Conservation (phyloP, 2,113 vertebrate genomes). For the Orientallactaga bullata region DNA sequence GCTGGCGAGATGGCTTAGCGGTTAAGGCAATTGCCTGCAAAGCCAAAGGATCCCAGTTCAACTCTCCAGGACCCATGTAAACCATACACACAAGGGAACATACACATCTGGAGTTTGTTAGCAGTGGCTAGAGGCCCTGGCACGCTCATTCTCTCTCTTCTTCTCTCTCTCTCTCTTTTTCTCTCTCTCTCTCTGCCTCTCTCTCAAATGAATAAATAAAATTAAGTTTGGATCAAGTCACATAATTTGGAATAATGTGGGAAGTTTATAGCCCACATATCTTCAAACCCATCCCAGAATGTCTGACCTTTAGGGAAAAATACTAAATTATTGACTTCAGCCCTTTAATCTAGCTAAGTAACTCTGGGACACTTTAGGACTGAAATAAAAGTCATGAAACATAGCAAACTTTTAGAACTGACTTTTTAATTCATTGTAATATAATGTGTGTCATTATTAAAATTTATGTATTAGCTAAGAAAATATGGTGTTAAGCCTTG, state of each 20-base stretch:
- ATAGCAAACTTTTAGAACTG: not conserved
- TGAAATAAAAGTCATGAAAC: not conserved
- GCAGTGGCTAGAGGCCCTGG: too few relatives aligned
- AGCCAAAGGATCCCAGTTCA: too few relatives aligned
- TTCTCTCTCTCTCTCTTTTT: too few relatives aligned
- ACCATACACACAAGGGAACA: too few relatives aligned
- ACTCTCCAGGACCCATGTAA: too few relatives aligned
- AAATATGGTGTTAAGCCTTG: not conserved
- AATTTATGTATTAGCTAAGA: not conserved
- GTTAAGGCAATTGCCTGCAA: too few relatives aligned
- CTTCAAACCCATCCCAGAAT: not conserved
- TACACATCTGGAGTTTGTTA: too few relatives aligned
- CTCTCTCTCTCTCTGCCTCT: too few relatives aligned
- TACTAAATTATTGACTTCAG: not conserved
- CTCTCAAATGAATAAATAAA: too few relatives aligned
- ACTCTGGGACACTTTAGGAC: not conserved
- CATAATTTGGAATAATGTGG: not conserved
- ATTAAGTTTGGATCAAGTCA: not conserved
- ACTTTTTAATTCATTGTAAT: constrained; percentile 6
- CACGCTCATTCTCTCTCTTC: too few relatives aligned
- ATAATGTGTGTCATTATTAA: not conserved
- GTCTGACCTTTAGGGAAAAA: not conserved
- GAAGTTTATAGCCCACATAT: not conserved
- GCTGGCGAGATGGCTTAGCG: too few relatives aligned
- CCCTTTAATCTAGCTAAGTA: not conserved